Conservation (phyloP, 2,113 vertebrate genomes). For the Ailurus styani region DNA sequence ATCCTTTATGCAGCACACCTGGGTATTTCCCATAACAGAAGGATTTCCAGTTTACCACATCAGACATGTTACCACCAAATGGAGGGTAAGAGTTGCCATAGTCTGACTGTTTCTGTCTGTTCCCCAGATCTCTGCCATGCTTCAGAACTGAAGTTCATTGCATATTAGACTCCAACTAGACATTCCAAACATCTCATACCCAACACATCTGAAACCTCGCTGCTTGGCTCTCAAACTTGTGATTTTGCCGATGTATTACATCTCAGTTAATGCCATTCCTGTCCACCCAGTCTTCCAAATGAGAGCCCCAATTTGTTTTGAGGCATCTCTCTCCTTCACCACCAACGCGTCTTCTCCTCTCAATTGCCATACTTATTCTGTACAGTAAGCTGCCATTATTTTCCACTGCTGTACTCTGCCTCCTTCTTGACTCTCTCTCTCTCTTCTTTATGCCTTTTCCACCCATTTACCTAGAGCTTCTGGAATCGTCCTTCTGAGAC, state of each 20-base stretch:
- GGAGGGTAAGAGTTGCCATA: background rate
- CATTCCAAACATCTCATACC: background rate
- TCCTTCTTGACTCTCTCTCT: background rate
- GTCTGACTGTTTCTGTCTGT: background rate
- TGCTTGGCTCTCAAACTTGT: background rate
- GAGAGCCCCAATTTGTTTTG: background rate
- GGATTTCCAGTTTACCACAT: background rate
- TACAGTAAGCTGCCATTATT: background rate
- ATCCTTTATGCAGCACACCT: background rate
- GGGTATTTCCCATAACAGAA: background rate
- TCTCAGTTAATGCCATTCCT: background rate
- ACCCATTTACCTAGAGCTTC: background rate
- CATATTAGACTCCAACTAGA: background rate
- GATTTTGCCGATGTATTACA: background rate
- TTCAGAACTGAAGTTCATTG: background rate
- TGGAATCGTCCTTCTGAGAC: background rate
- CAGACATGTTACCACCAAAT: background rate
- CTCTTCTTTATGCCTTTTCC: background rate
- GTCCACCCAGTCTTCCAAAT: background rate
- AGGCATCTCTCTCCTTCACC: background rate
- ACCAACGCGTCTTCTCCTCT: background rate
- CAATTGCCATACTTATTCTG: background rate
- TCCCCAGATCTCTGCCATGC: background rate
- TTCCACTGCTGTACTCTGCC: background rate
- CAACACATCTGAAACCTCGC: background rate